A percentile compares a stretch with the other conserved stretches of the same genome.
Evolutionary conservation across 2,888 invertebrate species (phyloP).

Genomic region (Hydropsyche betteni): DNA sequence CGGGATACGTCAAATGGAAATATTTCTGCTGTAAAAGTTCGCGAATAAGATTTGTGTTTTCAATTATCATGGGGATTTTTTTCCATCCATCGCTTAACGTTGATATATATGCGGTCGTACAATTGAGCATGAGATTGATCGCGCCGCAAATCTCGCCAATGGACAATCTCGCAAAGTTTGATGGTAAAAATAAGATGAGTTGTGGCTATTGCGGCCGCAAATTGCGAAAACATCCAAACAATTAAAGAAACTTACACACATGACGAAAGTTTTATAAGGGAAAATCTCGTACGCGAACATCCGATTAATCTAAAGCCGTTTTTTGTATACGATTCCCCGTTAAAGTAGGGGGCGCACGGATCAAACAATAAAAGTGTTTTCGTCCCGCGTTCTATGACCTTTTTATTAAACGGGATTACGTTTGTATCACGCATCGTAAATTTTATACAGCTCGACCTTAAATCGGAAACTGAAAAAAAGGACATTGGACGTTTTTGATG

Average conservation of each 20-base stretch:
- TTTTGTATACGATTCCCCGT: not conserved
- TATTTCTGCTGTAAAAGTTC: conserved; percentile 17
- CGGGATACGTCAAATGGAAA: conserved; percentile 13
- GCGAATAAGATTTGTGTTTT: conserved; percentile 27
- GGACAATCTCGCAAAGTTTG: conserved; percentile 22
- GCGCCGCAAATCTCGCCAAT: conserved; percentile 5
- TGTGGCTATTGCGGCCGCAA: no score
- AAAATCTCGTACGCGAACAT: no score
- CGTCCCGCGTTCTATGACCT: not conserved
- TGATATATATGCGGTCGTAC: not conserved
- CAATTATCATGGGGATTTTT: conserved; percentile 27
- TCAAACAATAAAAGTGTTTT: not conserved
- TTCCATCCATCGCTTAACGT: not conserved
- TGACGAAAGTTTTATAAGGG: no score
- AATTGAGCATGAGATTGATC: conserved; percentile 14
- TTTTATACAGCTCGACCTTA: not conserved
- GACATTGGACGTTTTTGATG: conserved; percentile 8
- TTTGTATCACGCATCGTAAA: conserved; percentile 14
- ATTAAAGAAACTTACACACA: not conserved
- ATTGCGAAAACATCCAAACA: not conserved
- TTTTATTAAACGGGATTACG: conserved; percentile 25
- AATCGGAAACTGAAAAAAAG: not conserved
- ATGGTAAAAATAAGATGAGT: conserved; percentile 19
- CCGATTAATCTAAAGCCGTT: no score
- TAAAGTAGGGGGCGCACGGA: not conserved